Conservation (phyloP, 2,888 invertebrate species). For the Zaprionus obscuricornis region DNA sequence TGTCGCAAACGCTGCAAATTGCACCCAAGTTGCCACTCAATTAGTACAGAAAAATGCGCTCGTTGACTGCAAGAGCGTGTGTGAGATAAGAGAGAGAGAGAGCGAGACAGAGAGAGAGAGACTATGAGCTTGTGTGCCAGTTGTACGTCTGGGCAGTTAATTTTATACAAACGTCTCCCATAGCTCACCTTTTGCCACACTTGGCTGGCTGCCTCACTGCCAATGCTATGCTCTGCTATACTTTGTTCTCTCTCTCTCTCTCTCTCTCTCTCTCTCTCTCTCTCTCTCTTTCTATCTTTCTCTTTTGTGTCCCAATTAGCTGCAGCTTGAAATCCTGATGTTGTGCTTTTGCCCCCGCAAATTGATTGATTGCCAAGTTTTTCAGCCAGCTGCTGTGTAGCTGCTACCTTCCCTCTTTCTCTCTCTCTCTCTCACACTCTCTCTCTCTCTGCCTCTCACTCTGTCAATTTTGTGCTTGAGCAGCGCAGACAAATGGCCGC, state of each 20-base stretch:
- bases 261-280: no score
- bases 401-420: background rate
- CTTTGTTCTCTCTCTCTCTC: no score
- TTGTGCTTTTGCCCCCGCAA: slow-evolving; percentile 42
- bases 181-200: slow-evolving; percentile 1
- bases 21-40: slow-evolving; percentile 75
- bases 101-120: background rate
- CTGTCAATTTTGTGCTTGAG: slow-evolving; percentile 55
- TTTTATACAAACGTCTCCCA: no score
- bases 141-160: slow-evolving; percentile 39
- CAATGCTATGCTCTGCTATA: no score
- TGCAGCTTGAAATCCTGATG: slow-evolving; percentile 33
- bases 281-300: no score
- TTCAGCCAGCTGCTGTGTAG: slow-evolving; percentile 22
- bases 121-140: no score
- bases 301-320: slow-evolving; percentile 57
- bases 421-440: background rate
- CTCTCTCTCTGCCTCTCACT: background rate
- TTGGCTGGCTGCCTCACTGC: no score
- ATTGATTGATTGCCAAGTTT: slow-evolving; percentile 76
- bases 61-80: slow-evolving; percentile 43
- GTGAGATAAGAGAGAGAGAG: background rate
- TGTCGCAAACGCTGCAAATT: slow-evolving; percentile 47
- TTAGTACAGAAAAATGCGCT: slow-evolving; percentile 71
- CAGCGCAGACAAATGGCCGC: slow-evolving; percentile 61